Percentiles rank a stretch among this genome's conserved stretches.
phyloP scores from a whole-genome alignment of 2,797 vertebrate genomes.

The Rhynchotus rufescens region DNA sequence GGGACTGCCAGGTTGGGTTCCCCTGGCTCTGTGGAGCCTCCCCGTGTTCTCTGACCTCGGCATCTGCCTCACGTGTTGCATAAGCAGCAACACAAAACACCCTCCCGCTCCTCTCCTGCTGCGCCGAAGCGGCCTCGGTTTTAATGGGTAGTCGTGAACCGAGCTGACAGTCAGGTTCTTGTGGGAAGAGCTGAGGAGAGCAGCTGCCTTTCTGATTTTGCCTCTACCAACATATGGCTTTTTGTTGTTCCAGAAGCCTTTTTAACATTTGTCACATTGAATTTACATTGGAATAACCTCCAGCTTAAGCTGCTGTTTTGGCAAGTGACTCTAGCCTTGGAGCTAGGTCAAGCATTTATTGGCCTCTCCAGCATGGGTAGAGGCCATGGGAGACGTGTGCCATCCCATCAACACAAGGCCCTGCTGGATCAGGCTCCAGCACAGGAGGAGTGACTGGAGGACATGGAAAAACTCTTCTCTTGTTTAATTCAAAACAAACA shows the following conservation, averaged over 20 bases:
- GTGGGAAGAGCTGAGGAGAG: neutral
- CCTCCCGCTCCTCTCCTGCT: neutral
- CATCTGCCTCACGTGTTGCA: neutral
- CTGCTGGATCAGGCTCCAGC: neutral
- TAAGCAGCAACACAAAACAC: neutral
- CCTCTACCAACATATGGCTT: conserved; percentile 25
- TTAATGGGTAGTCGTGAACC: neutral
- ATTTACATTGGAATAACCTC: conserved; percentile 28
- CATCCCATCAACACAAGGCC: neutral
- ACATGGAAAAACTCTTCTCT: neutral
- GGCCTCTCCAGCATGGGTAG: neutral
- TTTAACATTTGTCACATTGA: conserved; percentile 44
- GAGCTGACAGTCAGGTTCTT: neutral
- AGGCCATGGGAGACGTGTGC: neutral
- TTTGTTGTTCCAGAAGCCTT: conserved; percentile 27
- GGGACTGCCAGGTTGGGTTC: neutral
- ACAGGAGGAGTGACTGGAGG: neutral
- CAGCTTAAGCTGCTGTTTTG: conserved; percentile 31
- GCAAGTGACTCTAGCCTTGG: conserved; percentile 17
- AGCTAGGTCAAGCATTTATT: neutral
- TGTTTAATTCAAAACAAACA: conserved; percentile 39
- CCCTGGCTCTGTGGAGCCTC: neutral
- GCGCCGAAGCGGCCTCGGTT: neutral
- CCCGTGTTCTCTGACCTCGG: neutral
- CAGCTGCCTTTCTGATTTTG: conserved; percentile 32